Evolutionary conservation across 1,140 invertebrate genomes (phyloP).

Genomic region (Schlechtendalia chinensis): DNA sequence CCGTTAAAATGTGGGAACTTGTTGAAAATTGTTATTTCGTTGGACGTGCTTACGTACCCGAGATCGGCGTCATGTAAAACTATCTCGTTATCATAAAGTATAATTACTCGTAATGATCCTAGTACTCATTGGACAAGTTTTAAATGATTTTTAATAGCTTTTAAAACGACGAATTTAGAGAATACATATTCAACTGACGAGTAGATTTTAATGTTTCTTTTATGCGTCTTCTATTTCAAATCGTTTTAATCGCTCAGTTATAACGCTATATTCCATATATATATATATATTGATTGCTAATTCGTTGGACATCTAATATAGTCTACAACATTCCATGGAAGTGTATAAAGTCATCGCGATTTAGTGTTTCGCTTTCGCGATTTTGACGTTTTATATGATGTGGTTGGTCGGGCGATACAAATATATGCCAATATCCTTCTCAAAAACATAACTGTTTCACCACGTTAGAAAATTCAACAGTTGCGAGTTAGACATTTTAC

Average conservation of each 20-base stretch:
- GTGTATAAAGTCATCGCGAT: too few species aligned
- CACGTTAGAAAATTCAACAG: too few species aligned
- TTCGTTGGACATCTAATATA: neutral
- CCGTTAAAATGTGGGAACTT: slow-evolving; percentile 11
- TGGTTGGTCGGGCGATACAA: neutral
- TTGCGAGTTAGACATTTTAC: too few species aligned
- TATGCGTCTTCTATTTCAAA: neutral
- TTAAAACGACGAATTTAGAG: too few species aligned
- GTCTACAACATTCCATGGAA: neutral
- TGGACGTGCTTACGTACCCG: neutral
- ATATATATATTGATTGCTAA: neutral
- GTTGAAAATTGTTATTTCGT: neutral
- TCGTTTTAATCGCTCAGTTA: neutral
- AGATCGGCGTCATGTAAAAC: too few species aligned
- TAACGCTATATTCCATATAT: neutral
- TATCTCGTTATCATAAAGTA: too few species aligned
- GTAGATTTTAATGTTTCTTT: neutral
- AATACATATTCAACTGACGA: neutral
- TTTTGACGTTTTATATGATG: neutral
- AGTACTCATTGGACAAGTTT: neutral
- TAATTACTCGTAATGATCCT: too few species aligned
- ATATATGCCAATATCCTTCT: too few species aligned
- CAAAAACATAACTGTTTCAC: too few species aligned
- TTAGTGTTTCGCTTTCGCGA: neutral
- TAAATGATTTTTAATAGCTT: neutral